Percentiles rank a stretch among this genome's conserved stretches.
Evolutionary conservation across 2,888 invertebrate species (phyloP).

Genomic region (Tipula confusa): DNA sequence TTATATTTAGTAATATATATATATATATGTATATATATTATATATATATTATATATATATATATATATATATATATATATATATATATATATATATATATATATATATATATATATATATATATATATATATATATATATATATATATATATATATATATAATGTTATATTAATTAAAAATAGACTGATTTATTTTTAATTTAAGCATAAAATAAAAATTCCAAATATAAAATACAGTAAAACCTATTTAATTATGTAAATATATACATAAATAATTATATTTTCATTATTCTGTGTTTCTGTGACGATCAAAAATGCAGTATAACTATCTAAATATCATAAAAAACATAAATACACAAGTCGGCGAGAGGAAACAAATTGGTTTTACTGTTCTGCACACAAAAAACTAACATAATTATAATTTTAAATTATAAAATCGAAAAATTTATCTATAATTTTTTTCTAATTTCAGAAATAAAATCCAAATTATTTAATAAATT

Average conservation of each 20-base stretch:
- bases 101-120: no score
- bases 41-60: no score
- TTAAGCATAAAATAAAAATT: not conserved
- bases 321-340: not conserved
- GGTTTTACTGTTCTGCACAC: not conserved
- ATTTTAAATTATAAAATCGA: not conserved
- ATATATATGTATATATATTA: no score
- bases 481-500: not conserved
- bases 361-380: not conserved
- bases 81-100: no score
- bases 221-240: constrained; percentile 20
- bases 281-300: not conserved
- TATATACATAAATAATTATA: not conserved
- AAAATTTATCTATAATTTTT: not conserved
- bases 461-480: constrained; percentile 3
- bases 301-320: not conserved
- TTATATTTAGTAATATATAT: not conserved
- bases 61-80: no score
- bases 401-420: no score
- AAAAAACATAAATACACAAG: not conserved
- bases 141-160: no score
- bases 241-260: not conserved
- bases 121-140: no score
- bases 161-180: not conserved
- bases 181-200: constrained; percentile 25